Conservation (phyloP, 1,140 invertebrate genomes). For the Apis mellifera region DNA sequence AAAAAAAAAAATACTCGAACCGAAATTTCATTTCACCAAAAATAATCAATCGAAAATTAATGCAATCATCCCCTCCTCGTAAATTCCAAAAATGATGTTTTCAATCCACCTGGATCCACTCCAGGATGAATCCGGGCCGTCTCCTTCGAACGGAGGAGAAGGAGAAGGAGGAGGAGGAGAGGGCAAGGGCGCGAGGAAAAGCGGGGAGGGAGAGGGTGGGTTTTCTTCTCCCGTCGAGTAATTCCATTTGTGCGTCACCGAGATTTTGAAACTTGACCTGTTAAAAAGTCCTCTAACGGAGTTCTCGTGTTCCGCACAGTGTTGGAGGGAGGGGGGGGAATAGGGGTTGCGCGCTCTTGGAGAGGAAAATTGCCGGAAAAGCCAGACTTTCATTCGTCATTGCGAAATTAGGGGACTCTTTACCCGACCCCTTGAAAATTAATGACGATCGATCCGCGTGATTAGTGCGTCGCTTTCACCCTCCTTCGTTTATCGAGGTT, state of each 20-base stretch:
- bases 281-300: conserved; percentile 72
- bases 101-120: conserved; percentile 10
- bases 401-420: conserved; percentile 7
- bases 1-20: too few relatives aligned
- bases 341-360: conserved; percentile 6
- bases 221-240: conserved; percentile 57
- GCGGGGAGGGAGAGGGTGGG: conserved; percentile 3
- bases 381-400: conserved; percentile 28
- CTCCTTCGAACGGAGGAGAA: neutral
- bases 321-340: neutral
- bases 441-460: conserved; percentile 40
- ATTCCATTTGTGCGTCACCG: conserved; percentile 71
- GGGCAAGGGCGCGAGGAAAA: conserved; percentile 28
- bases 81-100: neutral
- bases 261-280: conserved; percentile 73
- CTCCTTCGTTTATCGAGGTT: conserved; percentile 9
- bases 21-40: too few relatives aligned
- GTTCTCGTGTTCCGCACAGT: conserved; percentile 50
- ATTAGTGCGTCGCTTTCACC: conserved; percentile 12
- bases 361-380: conserved; percentile 62
- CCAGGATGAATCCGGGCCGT: conserved; percentile 54
- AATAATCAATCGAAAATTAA: too few relatives aligned
- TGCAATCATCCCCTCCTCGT: neutral
- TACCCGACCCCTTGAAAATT: neutral
- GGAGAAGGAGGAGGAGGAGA: too few relatives aligned